Base-by-base conservation (phyloP, 2,113 vertebrate genomes). In the Garra rufa region DNA sequence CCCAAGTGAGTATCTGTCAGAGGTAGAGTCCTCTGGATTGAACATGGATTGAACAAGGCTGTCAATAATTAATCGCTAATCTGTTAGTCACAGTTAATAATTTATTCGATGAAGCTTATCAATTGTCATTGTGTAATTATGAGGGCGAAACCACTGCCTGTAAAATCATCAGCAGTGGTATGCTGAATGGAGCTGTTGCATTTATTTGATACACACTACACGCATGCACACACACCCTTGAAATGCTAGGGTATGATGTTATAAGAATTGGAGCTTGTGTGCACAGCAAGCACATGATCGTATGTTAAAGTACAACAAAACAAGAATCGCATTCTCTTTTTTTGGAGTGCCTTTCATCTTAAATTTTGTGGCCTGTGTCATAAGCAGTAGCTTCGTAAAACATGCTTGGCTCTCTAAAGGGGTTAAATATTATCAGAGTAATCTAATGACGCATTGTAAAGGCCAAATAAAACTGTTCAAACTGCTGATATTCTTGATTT, bases 1-100 rank as follows among this genome's bases (percentile, higher is more conserved):
- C 98, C 98, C 83, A 98, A 97, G 98, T 99, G 85, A 94, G 93
- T 81, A 6, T 76, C 50, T 57, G 55, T 57, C 44, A 46, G 44
- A 34, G 34, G 34, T 34, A 34, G 19, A n/a, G 52, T n/a, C 52
- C 19, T 55, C 52, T 7, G 21, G n/a, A n/a, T n/a, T n/a, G n/a
- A n/a, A n/a, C n/a, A n/a, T 24, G 21, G 21, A 57, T 1, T 57
- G 19, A 52, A 8, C 50, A 24, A 3, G 55, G 55, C n/a, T 59
- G n/a, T 24, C 6, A 8, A 3, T 17, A 4, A 63, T 28, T 14
- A 61, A 61, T 61, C 0, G 1, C 61, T 28, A 8, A 15, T 24
- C 44, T 0, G 11, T 46, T 46, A 10, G 44, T 10, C n/a, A 55
- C 19, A 57, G 50, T 24, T 59, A 10, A 30, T 65, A 0, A 30